phyloP scores from a whole-genome alignment of 2,113 vertebrate species.

The Mastomys natalensis region DNA sequence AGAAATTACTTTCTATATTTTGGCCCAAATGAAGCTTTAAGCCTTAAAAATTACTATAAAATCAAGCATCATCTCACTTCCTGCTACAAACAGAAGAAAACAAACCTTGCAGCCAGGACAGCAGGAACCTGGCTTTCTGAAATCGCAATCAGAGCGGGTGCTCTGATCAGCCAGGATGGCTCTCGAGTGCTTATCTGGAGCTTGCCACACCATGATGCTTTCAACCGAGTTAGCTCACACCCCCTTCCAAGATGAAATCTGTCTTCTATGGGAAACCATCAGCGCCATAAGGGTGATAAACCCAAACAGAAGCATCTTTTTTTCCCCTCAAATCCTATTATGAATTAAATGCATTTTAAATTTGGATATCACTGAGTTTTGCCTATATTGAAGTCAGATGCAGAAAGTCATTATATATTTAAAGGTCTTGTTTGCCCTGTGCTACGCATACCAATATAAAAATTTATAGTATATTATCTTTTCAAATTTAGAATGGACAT shows the following conservation, averaged over 20 bases:
- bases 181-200: slow-evolving; percentile 71
- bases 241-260: slow-evolving; percentile 65
- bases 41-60: slow-evolving; percentile 51
- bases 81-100: slow-evolving; percentile 71
- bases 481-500: slow-evolving; percentile 52
- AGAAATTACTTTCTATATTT: slow-evolving; percentile 32
- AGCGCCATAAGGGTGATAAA: slow-evolving; percentile 61
- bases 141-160: slow-evolving; percentile 51
- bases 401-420: neutral
- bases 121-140: slow-evolving; percentile 73
- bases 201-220: slow-evolving; percentile 33
- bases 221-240: slow-evolving; percentile 66
- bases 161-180: slow-evolving; percentile 52
- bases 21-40: slow-evolving; percentile 50
- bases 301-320: slow-evolving; percentile 9
- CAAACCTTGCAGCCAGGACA: slow-evolving; percentile 70
- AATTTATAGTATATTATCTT: neutral
- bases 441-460: neutral
- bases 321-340: slow-evolving; percentile 44
- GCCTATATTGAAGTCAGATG: neutral
- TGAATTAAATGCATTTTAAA: slow-evolving; percentile 57
- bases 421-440: neutral
- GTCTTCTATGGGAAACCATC: slow-evolving; percentile 63
- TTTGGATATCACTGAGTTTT: neutral
- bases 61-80: slow-evolving; percentile 39